These are phyloP conservation scores for Clarias batrachus DNA, from an alignment of 2,113 vertebrate species.

Conservation along the genomic window DNA sequence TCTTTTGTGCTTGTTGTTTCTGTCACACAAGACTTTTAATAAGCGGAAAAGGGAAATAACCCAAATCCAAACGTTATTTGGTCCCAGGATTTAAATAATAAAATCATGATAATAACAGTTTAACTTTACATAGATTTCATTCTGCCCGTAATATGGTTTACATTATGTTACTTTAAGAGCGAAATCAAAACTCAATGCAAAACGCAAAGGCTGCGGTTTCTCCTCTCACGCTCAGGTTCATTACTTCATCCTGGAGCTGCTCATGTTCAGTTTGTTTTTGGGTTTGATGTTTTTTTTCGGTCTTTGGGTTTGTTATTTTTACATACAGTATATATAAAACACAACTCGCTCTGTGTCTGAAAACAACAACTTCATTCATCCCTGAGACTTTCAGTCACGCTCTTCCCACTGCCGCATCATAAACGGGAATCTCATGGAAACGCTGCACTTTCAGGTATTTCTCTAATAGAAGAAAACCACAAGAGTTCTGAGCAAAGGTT, in stretches of 20 bases:
- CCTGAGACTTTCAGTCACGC: no score
- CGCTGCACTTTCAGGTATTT: no score
- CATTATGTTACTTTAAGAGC: neutral
- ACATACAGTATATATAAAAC: neutral
- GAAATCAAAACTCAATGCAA: no score
- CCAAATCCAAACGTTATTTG: neutral
- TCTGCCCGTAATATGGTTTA: neutral
- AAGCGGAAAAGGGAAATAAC: neutral
- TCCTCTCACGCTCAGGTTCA: neutral
- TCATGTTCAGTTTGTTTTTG: neutral
- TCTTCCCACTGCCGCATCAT: no score
- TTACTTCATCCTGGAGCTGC: neutral
- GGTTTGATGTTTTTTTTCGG: neutral
- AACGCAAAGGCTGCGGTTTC: neutral
- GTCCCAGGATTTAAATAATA: neutral
- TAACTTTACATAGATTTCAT: neutral
- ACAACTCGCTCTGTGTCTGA: no score
- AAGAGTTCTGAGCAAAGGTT: no score
- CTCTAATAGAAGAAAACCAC: no score
- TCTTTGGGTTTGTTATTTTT: neutral
- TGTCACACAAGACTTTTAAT: neutral
- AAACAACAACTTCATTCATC: no score
- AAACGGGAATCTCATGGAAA: no score
- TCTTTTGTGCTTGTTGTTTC: neutral
- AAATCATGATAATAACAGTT: neutral